These are phyloP conservation scores for Parapsyche elsis DNA, from an alignment of 1,140 invertebrate species.

Conservation along the genomic window DNA sequence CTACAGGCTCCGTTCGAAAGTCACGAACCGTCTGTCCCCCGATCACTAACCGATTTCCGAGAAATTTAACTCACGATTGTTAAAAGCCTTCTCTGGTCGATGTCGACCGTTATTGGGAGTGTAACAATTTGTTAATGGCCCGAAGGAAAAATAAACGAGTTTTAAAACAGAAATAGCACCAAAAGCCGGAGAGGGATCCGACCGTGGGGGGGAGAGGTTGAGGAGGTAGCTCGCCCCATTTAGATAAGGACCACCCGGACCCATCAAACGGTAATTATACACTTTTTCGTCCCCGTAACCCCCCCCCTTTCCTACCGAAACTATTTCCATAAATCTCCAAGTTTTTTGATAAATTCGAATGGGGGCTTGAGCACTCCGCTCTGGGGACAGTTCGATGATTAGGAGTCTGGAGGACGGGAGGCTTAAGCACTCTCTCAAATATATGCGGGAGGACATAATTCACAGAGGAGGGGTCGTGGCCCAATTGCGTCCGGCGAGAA, in stretches of 20 bases:
- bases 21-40: background rate
- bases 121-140: conserved; percentile 8
- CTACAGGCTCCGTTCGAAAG: background rate
- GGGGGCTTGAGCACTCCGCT: background rate
- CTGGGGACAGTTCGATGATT: background rate
- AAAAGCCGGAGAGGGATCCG: background rate
- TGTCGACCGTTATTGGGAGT: background rate
- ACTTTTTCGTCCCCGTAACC: conserved; percentile 5
- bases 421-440: background rate
- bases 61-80: conserved; percentile 8
- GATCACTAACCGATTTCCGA: background rate
- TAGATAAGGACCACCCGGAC: conserved; percentile 12
- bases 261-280: conserved; percentile 40
- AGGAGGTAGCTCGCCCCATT: background rate
- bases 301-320: conserved; percentile 15
- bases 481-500: too few species aligned
- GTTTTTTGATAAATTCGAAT: conserved; percentile 43
- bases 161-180: conserved; percentile 1
- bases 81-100: background rate
- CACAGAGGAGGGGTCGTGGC: too few species aligned
- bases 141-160: conserved; percentile 7
- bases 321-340: conserved; percentile 47
- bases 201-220: background rate
- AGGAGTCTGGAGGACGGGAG: background rate
- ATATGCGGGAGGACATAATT: too few species aligned